Evolutionary conservation across 2,888 invertebrate genomes (phyloP), one percentile per base, ranked within the genome.

Genomic region (Camponotus fellah): DNA sequence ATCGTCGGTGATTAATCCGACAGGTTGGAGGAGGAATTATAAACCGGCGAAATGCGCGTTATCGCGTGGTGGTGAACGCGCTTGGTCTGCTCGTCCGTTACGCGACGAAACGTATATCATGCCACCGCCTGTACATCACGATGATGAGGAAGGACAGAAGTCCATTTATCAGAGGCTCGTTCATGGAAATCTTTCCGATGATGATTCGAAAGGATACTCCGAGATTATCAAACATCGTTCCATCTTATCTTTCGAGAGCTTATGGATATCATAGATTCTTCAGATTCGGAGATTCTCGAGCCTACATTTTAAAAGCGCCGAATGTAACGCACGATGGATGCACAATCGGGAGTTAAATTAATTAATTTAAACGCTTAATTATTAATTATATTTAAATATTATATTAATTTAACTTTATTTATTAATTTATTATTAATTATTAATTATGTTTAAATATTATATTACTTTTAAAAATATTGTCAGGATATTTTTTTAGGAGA

Each of bases 1-100:
- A 91, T 89, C 85, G 86, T 83, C 80, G 84, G 71, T 79, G 77
- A 84, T 87, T 89, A 86, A 90, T 87, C 89, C 79, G 66, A 62
- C 84, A 64, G 82, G 85, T 84, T 74, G 84, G 79, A 87, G 85
- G 87, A 85, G 83, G 83, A 53, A 76, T 84, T 80, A 76, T 77
- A 75, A 88, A 86, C 87, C 64, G 80, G 65, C 49, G 49, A 83
- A 68, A 17, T 68, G 83, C 72, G 83, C 82, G 87, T 87, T 84
- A 84, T 84, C 85, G 86, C 66, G 10, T 40, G 49, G 68, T 0
- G 46, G 32, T 21, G 37, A 65, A 53, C n/a, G 65, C 49, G 60
- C 26, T 26, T 26, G 26, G 26, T 2, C 26, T 26, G 26, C 26
- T 26, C 26, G 26, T 26, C 26, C 26, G 26, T 2, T 26, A 26